phyloP scores from a whole-genome alignment of 2,113 vertebrate genomes.

The Lepus americanus region DNA sequence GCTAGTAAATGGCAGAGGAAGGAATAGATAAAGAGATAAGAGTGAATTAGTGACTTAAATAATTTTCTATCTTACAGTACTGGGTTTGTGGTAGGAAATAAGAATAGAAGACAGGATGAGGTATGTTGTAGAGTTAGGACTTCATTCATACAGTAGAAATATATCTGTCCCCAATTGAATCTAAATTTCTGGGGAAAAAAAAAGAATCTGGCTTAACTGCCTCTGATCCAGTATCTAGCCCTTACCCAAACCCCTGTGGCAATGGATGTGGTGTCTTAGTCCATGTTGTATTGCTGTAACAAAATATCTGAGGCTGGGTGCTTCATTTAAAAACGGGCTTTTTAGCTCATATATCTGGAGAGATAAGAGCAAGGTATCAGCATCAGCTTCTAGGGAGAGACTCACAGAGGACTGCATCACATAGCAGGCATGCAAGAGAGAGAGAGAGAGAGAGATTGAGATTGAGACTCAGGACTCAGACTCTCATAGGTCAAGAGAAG shows the following conservation, averaged over 20 bases:
- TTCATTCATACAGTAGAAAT: neutral
- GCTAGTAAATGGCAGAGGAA: neutral
- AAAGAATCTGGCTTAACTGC: neutral
- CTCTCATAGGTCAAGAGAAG: neutral
- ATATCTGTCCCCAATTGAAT: neutral
- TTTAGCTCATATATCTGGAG: too few relatives aligned
- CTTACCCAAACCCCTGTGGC: neutral
- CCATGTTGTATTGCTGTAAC: neutral
- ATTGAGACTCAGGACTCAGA: neutral
- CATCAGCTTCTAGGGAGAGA: too few relatives aligned
- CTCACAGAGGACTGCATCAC: too few relatives aligned
- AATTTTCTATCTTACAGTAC: neutral
- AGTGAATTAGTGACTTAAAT: neutral
- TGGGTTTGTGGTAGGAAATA: neutral
- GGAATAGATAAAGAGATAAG: neutral
- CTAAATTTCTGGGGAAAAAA: neutral
- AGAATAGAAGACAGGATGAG: neutral
- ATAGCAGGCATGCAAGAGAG: too few relatives aligned
- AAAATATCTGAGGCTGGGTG: neutral
- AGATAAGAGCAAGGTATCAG: too few relatives aligned
- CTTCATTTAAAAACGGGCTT: too few relatives aligned
- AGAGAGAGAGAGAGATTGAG: too few relatives aligned
- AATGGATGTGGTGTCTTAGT: neutral
- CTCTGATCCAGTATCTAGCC: neutral
- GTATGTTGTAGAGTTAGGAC: neutral